phyloP scores from a whole-genome alignment of 2,888 invertebrate species.

The Drosophila antonietae region DNA sequence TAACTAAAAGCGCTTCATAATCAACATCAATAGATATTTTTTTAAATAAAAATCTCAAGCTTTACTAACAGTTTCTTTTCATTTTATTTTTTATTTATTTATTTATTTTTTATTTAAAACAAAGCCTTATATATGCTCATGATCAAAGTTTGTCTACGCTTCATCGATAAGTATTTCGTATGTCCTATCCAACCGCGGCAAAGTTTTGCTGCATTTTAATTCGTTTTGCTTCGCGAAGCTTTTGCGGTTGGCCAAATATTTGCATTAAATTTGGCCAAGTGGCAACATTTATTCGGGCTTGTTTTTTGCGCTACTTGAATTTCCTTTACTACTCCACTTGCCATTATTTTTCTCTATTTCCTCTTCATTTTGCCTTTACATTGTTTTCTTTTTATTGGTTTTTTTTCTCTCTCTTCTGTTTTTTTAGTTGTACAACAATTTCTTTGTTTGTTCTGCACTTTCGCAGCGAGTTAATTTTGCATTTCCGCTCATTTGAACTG shows the following conservation, averaged over 20 bases:
- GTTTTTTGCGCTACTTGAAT: conserved; percentile 3
- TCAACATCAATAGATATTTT: no score
- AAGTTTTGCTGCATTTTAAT: conserved; percentile 18
- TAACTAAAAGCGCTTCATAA: no score
- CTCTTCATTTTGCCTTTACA: conserved; percentile 62
- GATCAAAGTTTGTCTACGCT: background rate
- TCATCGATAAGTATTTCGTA: conserved; percentile 1
- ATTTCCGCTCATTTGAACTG: conserved; percentile 80
- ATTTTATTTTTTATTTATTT: no score
- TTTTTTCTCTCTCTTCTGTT: background rate
- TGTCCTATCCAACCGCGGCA: background rate
- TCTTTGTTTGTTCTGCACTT: conserved; percentile 76
- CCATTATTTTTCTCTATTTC: conserved; percentile 58
- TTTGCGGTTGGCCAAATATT: conserved; percentile 70
- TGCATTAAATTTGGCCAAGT: conserved; percentile 78
- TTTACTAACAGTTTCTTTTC: no score
- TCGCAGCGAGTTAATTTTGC: conserved; percentile 80
- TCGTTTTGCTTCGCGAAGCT: conserved; percentile 7
- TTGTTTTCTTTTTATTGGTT: conserved; percentile 27
- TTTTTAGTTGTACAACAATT: conserved; percentile 68
- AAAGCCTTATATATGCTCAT: no score
- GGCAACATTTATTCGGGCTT: conserved; percentile 64
- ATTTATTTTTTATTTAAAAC: no score
- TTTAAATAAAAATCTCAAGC: no score
- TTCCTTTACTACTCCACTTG: conserved; percentile 15